Evolutionary conservation across 2,888 invertebrate species (phyloP).

Genomic region (Drosophila sordidapex): DNA sequence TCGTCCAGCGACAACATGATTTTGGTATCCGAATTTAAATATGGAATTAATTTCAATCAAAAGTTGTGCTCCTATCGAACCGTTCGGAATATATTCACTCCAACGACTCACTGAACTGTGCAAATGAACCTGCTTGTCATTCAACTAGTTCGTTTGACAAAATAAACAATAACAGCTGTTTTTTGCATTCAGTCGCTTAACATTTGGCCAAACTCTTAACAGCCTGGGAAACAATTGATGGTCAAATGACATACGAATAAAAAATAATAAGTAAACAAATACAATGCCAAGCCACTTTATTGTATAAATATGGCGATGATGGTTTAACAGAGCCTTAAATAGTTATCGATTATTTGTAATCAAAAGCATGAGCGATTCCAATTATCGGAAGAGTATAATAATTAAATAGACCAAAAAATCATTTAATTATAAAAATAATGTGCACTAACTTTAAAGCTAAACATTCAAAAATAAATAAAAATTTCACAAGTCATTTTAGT

Average conservation of each 20-base stretch:
- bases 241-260: not conserved
- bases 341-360: not conserved
- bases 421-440: not conserved
- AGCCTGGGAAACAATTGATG: not conserved
- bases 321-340: not conserved
- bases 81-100: constrained; percentile 13
- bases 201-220: not conserved
- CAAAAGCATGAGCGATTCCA: not conserved
- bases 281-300: not conserved
- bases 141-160: constrained; percentile 14
- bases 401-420: not conserved
- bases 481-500: constrained; percentile 17
- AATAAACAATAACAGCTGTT: constrained; percentile 26
- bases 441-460: not conserved
- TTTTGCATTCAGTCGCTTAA: not conserved
- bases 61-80: constrained; percentile 11
- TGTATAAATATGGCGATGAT: not conserved
- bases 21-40: constrained; percentile 33
- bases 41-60: constrained; percentile 32
- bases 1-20: constrained; percentile 62
- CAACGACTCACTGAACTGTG: constrained; percentile 15
- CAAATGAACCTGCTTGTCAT: not conserved
- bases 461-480: not conserved
- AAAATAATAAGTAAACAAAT: not conserved
- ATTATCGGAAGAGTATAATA: not conserved